Base-by-base conservation (phyloP, 2,797 vertebrate genomes). In the Protonibea diacanthus region DNA sequence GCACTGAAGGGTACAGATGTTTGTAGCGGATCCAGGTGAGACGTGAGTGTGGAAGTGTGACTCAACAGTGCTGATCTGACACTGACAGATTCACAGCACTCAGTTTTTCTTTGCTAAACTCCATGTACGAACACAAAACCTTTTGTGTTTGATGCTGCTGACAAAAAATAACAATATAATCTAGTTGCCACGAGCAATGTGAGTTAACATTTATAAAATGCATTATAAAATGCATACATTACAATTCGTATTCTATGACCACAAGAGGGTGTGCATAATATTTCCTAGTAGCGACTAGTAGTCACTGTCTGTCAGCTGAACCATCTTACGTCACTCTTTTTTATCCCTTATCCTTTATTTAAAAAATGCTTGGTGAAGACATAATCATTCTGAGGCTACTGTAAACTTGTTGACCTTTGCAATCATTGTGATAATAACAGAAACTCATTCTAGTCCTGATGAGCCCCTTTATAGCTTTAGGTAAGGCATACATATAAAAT, bases 261-360 rank as follows among this genome's bases (percentile, higher is more conserved):
- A 42, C 51, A 70, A 42, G 52, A 42, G 58, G 55, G 49, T n/a
- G 42, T 38, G 33, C 58, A n/a, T n/a, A n/a, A n/a, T n/a, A n/a
- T n/a, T n/a, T n/a, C n/a, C n/a, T n/a, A n/a, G n/a, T n/a, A n/a
- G n/a, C n/a, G n/a, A n/a, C n/a, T n/a, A n/a, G n/a, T n/a, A n/a
- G n/a, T n/a, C n/a, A n/a, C n/a, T n/a, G n/a, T n/a, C n/a, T 18
- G 18, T 47, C 9, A 33, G 9, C 8, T 47, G 42, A 40, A 17
- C n/a, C 20, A 13, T 63, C 44, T 27, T 4, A 29, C 6, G 18
- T 65, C 27, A 51, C 17, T 15, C 25, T 20, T 63, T 49, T 11
- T 47, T 29, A 33, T 14, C 2, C 1, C 23, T 60, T 8, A 33
- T 33, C 33, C 33, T 33, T 33, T 33, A 33, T 33, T 33, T 33